These are phyloP conservation scores for Elgaria multicarinata DNA, from an alignment of 2,113 vertebrate genomes.

Conservation along the genomic window DNA sequence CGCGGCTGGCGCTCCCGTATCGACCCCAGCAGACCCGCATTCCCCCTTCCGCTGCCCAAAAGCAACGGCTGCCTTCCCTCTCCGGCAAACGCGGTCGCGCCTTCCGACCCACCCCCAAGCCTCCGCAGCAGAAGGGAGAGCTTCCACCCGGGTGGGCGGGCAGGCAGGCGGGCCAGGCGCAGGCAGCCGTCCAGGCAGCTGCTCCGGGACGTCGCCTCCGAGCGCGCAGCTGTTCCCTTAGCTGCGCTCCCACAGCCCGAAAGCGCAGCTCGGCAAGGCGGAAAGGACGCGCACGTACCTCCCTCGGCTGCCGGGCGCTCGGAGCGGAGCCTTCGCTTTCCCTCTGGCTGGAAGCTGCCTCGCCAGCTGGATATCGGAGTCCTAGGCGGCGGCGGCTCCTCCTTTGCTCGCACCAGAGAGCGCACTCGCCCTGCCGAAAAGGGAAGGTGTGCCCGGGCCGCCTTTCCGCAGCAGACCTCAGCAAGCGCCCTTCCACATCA, in stretches of 20 bases:
- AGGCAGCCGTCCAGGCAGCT: background rate
- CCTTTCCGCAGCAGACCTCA: background rate
- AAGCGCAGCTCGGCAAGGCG: background rate
- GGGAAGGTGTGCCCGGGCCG: background rate
- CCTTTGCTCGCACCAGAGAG: background rate
- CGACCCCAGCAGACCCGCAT: background rate
- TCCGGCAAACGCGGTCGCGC: background rate
- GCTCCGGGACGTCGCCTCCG: background rate
- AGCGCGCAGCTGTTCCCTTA: background rate
- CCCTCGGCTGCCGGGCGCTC: background rate
- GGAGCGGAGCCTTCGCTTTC: background rate
- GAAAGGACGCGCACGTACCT: background rate
- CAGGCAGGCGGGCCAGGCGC: too few species aligned
- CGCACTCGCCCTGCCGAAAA: background rate
- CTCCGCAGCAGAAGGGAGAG: background rate
- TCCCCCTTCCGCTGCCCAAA: background rate
- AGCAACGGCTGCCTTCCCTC: background rate
- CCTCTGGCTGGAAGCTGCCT: background rate
- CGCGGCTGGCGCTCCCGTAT: background rate
- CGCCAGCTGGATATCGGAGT: background rate
- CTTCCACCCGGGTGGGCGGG: background rate
- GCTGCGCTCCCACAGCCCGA: background rate
- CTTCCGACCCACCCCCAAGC: background rate
- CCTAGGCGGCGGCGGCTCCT: background rate
- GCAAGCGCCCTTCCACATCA: background rate